Evolutionary conservation across 1,140 invertebrate species (phyloP), one percentile per base, ranked within the genome.

Genomic region (Scaptomyza graminum): DNA sequence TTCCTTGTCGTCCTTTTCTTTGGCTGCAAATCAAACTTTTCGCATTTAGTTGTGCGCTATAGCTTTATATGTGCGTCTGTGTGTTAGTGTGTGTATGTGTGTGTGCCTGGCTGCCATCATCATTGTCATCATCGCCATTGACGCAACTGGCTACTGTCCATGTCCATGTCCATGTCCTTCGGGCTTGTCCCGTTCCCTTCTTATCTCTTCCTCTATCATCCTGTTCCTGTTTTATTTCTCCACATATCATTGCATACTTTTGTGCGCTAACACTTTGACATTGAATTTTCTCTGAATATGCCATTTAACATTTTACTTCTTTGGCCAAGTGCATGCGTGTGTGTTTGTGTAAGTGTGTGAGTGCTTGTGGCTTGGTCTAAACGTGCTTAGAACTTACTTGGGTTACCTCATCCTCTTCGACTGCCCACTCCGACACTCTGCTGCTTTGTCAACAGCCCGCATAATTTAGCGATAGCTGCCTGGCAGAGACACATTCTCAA

Each of bases 11-110:
- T 62, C 54, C 37, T 55, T 49, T 50, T 59, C 60, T 70, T 44
- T 62, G 31, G 60, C 60, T 70, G 71, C 71, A 74, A 77, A 77
- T 77, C 75, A 77, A 77, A 77, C 73, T 76, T 75, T 71, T 8
- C 59, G 72, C 73, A 74, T 74, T 64, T 71, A 59, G 47, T 62
- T 59, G 59, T 56, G 37, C 69, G 41, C 52, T 43, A 22, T 18
- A 31, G 22, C 50, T 56, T 22, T 28, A 39, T 49, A 13, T 37
- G 47, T 22, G 18, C 1, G 18, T 22, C 3, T 50, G 41, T 47
- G 43, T 28, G 7, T 43, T 3, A 12, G 22, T 39, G 15, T 46
- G 5, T 31, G n/a, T n/a, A n/a, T 22, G 31, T 16, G 34, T 74
- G 37, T 59, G 43, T 50, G 60, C 50, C 46, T 54, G 66, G 47